Evolutionary conservation across 37 sponge, comb jelly and placozoan species (phyloP), one percentile per base, ranked within the genome.

Genomic region (Chondrosia reniformis): DNA sequence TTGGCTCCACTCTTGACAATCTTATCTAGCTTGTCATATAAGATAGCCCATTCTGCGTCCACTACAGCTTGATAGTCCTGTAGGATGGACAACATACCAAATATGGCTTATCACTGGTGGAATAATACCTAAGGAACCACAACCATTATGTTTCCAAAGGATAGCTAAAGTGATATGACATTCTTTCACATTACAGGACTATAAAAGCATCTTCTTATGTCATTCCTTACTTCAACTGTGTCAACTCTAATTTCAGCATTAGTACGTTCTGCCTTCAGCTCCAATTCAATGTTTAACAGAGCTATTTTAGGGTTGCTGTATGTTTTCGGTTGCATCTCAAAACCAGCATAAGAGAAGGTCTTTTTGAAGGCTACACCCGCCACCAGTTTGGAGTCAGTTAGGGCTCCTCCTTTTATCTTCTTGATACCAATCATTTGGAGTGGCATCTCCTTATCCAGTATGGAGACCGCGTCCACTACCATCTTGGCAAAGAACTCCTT

Each of bases 311-410:
- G 99, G n/a, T 75, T 58, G 17, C 27, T 78, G 80, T 93, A 99
- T 13, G 74, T 84, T 83, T 99, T 99, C 12, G 90, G 96, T 74
- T 99, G 99, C 99, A 99, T 99, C 81, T 99, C 99, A 89, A 99
- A 99, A 1, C 94, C 99, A 77, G 99, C 99, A 55, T 99, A 99
- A 30, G 99, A 99, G 84, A 99, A 99, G 24, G 99, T 99, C 88
- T 99, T 99, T 86, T 99, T 99, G 83, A 99, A 99, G 4, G 96
- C 99, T 33, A 99, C 99, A 41, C 99, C 99, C 44, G 67, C 84
- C 21, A 99, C 75, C 34, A 99, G 81, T 33, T 77, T 88, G 6
- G 97, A 91, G 33, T 99, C 99, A 82, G 87, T 91, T 43, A 96
- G 77, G n/a, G 93, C 85, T 0, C 96, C 96, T 44, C 96, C 96